Percentiles rank a stretch among this genome's conserved stretches.
Conservation (phyloP, 2,113 vertebrate species). For the Nesogale talazaci region DNA sequence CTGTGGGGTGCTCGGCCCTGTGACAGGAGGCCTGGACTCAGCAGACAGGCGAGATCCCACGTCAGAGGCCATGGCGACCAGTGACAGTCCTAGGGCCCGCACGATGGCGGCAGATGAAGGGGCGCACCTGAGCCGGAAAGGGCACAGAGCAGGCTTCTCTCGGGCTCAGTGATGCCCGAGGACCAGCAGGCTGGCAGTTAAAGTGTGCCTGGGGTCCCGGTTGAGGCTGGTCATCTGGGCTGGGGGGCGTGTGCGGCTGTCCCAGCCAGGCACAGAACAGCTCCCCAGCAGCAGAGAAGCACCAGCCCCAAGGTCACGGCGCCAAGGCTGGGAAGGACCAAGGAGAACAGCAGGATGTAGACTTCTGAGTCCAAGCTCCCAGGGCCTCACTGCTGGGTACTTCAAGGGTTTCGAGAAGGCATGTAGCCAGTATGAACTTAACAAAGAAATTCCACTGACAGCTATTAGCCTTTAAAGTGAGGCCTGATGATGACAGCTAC, state of each 20-base stretch:
- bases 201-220: neutral
- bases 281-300: neutral
- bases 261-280: neutral
- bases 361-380: neutral
- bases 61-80: too few species aligned
- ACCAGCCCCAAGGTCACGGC: neutral
- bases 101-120: too few species aligned
- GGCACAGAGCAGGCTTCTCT: neutral
- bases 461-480: too few species aligned
- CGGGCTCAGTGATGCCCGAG: neutral
- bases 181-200: neutral
- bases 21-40: too few species aligned
- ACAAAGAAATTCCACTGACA: too few species aligned
- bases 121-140: neutral
- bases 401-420: neutral
- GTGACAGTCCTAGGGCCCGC: too few species aligned
- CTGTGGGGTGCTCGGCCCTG: too few species aligned
- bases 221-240: neutral
- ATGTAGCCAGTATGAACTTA: too few species aligned
- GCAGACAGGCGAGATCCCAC: too few species aligned
- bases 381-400: fast-evolving
- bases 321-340: neutral
- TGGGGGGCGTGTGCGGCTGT: neutral
- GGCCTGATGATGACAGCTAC: too few species aligned
- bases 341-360: neutral